Conservation (phyloP, 2,888 invertebrate species). For the Drosophila testacea region DNA sequence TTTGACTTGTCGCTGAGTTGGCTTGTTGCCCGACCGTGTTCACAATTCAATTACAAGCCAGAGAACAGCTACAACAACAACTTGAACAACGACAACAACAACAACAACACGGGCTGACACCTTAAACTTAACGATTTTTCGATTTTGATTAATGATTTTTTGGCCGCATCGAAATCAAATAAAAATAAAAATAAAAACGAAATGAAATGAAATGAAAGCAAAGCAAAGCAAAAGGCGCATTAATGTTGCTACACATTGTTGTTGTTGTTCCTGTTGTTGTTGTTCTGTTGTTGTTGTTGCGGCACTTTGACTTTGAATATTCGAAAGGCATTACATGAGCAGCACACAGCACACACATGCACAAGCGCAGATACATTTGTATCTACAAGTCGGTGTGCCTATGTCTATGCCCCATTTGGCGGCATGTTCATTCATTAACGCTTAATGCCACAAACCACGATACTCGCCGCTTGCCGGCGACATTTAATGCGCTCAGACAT, state of each 20-base stretch:
- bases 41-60: conserved; percentile 76
- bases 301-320: conserved; percentile 72
- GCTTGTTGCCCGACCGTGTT: conserved; percentile 51
- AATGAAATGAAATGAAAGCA: conserved; percentile 45
- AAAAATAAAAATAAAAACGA: conserved; percentile 24
- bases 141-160: conserved; percentile 73
- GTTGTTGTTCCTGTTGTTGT: conserved; percentile 14
- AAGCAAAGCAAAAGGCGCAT: conserved; percentile 34
- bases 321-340: conserved; percentile 53
- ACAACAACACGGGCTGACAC: conserved; percentile 63
- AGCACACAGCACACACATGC: conserved; percentile 5
- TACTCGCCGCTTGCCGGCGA: conserved; percentile 42
- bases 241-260: conserved; percentile 39
- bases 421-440: conserved; percentile 67
- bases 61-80: conserved; percentile 56
- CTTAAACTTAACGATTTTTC: conserved; percentile 72
- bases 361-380: conserved; percentile 21
- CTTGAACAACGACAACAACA: conserved; percentile 47
- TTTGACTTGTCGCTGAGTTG: conserved; percentile 19
- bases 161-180: conserved; percentile 46
- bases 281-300: conserved; percentile 38
- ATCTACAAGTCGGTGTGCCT: conserved; percentile 11
- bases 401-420: conserved; percentile 27
- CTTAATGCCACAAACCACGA: conserved; percentile 55
- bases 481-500: conserved; percentile 71